A percentile compares a stretch with the other conserved stretches of the same genome.
Evolutionary conservation across 2,888 invertebrate species (phyloP).

Genomic region (Lasioglossum calceatum): DNA sequence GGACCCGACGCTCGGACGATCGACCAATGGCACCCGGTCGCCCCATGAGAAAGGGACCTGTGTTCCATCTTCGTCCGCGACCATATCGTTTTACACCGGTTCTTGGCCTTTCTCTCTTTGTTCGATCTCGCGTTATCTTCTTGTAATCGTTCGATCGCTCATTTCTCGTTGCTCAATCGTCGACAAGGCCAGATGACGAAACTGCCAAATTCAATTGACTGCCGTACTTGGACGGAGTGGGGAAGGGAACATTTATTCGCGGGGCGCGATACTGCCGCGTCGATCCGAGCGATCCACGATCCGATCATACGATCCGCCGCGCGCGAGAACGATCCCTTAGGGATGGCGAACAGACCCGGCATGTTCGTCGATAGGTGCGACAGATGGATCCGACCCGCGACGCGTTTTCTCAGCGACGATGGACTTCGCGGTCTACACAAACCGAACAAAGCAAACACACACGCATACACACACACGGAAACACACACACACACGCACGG

Average conservation of each 20-base stretch:
- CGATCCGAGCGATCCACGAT: background rate
- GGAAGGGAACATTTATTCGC: conserved; percentile 22
- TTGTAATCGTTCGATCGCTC: conserved; percentile 20
- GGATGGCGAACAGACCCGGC: conserved; percentile 55
- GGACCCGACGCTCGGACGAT: too few species aligned
- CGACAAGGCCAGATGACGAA: conserved; percentile 58
- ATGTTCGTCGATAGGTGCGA: conserved; percentile 46
- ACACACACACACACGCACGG: conserved; percentile 25
- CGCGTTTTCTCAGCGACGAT: conserved; percentile 70
- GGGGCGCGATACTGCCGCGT: conserved; percentile 31
- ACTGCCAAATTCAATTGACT: conserved; percentile 67
- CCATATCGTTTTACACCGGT: conserved; percentile 50
- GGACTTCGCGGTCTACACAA: conserved; percentile 24
- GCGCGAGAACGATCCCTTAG: conserved; percentile 19
- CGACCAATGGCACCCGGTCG: conserved; percentile 1
- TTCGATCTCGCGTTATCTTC: conserved; percentile 50
- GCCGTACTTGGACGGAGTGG: conserved; percentile 56
- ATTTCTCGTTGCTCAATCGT: conserved; percentile 42
- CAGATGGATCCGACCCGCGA: conserved; percentile 48
- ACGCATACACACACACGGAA: background rate
- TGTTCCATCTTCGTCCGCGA: conserved; percentile 54
- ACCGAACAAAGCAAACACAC: background rate
- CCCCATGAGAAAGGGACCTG: conserved; percentile 27
- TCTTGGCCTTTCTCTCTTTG: conserved; percentile 47
- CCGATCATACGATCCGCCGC: background rate